Conservation (phyloP, 2,113 vertebrate species). For the Glaucomys volans region DNA sequence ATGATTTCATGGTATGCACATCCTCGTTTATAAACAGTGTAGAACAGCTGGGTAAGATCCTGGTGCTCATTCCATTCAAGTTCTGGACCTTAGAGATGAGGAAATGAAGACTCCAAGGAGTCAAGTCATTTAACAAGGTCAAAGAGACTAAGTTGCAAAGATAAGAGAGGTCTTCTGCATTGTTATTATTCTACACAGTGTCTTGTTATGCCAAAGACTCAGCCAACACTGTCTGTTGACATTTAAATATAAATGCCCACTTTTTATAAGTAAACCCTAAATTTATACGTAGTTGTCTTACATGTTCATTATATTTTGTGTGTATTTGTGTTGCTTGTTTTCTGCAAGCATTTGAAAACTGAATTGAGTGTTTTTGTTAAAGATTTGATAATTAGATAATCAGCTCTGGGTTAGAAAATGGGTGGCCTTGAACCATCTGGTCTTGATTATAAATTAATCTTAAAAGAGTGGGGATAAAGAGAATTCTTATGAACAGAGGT, state of each 20-base stretch:
- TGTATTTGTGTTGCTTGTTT: not conserved
- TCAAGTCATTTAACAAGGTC: conserved; percentile 16
- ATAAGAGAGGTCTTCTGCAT: not conserved
- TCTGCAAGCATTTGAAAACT: conserved; percentile 21
- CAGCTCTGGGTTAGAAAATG: conserved; percentile 46
- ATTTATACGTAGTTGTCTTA: not conserved
- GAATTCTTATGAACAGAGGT: conserved; percentile 55
- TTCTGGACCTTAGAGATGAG: conserved; percentile 1
- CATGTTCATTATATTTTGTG: not conserved
- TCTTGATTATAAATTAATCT: conserved; percentile 65
- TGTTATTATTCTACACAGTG: not conserved
- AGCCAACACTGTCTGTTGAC: not conserved
- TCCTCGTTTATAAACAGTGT: not conserved
- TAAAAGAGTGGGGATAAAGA: conserved; percentile 54
- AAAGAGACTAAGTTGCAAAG: conserved; percentile 42
- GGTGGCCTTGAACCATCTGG: conserved; percentile 49
- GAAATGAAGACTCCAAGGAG: conserved; percentile 18
- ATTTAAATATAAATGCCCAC: not conserved
- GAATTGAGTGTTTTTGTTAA: not conserved
- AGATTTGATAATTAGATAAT: conserved; percentile 37
- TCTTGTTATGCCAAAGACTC: not conserved
- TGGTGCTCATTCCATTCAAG: not conserved
- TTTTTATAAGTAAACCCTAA: not conserved
- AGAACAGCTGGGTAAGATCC: not conserved
- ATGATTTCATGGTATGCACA: not conserved